Base-by-base conservation (phyloP, 1,140 invertebrate species). In the Diachasmimorpha longicaudata region DNA sequence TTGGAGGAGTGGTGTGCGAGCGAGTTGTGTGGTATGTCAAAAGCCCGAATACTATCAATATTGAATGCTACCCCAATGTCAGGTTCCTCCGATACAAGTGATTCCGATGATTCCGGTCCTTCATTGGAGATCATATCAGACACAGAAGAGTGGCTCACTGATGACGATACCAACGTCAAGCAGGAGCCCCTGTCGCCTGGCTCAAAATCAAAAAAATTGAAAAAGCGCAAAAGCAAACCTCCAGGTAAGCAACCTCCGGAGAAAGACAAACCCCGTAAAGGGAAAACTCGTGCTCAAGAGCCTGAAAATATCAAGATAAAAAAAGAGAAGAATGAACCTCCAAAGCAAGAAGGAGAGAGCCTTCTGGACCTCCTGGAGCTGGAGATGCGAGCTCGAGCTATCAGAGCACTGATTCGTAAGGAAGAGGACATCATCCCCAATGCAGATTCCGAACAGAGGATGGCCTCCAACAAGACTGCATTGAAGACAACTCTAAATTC, bases 341-440 rank as follows among this genome's bases (percentile, higher is more conserved):
- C 78, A n/a, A 74, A 68, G 63, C 89, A 89, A 76, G 87, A 90
- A 78, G 91, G 88, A 13, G 89, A 90, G 77, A 90, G 87, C 82
- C 85, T 89, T 16, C 78, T 90, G 13, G 90, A 90, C 81, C 83
- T 90, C 44, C 81, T 91, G 44, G 90, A 91, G 72, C 77, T 91
- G 37, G 90, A 91, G 83, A 91, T 91, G 90, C 84, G 90, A 78
- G 90, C 90, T 13, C 83, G 89, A 44, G 90, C 90, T 11, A 90
- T 91, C 72, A 84, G 89, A 81, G 90, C 90, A 72, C 83, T 91
- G 19, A 88, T 91, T 70, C 85, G 85, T 1, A 90, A 90, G 76
- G 89, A 89, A 69, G 90, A 90, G 46, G 87, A 89, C 25, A 82
- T 85, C 23, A 85, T 83, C 36, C 82, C 80, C 14, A 67, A 52